Evolutionary conservation across 2,113 vertebrate species (phyloP).

Genomic region (Dendropsophus ebraccatus): DNA sequence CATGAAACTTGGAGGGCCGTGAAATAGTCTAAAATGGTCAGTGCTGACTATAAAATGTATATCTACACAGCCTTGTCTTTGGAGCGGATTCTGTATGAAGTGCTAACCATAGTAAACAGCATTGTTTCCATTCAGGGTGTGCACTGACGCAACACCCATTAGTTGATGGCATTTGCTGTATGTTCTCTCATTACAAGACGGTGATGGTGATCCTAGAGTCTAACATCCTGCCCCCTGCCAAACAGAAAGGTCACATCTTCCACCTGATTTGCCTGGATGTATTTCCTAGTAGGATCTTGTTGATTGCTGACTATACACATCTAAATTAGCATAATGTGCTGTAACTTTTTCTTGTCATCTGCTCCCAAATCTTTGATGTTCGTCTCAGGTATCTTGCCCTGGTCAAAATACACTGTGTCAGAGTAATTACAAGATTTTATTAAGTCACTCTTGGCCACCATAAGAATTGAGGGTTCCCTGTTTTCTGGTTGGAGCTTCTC

Average conservation of each 20-base stretch:
- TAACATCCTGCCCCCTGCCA: slow-evolving; percentile 1
- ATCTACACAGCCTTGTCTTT: no score
- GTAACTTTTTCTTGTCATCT: background rate
- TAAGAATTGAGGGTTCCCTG: background rate
- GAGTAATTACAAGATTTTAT: background rate
- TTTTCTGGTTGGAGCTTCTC: background rate
- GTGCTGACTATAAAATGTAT: no score
- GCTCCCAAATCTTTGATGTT: background rate
- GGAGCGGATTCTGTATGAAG: no score
- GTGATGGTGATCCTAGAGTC: background rate
- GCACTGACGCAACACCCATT: background rate
- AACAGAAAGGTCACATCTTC: slow-evolving; percentile 22
- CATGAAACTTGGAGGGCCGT: no score
- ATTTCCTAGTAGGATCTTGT: slow-evolving; percentile 8
- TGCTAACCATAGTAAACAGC: no score
- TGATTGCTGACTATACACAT: background rate
- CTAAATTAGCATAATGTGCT: background rate
- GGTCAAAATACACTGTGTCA: background rate
- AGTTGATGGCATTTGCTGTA: background rate
- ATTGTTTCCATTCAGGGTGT: background rate
- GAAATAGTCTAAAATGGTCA: no score
- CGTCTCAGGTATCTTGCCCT: background rate
- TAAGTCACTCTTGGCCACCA: background rate
- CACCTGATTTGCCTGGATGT: slow-evolving; percentile 10
- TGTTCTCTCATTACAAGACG: slow-evolving; percentile 11